phyloP scores from a whole-genome alignment of 2,797 vertebrate genomes.

The Tauraco hartlaubi region DNA sequence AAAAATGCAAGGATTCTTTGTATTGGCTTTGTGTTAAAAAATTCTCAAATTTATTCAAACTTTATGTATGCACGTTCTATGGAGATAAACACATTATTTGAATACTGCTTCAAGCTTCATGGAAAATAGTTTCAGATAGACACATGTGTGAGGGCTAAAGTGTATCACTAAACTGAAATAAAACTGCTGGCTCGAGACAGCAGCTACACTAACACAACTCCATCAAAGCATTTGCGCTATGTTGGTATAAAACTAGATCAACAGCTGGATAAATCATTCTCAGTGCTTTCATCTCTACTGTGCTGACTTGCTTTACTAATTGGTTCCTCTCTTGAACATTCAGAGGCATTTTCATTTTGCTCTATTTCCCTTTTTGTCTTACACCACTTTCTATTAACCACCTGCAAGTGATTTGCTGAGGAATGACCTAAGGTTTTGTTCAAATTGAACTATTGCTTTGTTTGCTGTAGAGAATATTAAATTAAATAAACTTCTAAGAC shows the following conservation, averaged over 20 bases:
- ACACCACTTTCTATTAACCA: background rate
- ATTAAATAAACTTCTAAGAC: background rate
- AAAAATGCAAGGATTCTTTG: background rate
- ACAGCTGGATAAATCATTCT: background rate
- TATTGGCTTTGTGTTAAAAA: background rate
- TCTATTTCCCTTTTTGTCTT: background rate
- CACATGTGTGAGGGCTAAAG: background rate
- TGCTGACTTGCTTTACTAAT: background rate
- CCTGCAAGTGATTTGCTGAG: background rate
- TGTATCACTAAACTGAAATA: background rate
- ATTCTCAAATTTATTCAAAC: background rate
- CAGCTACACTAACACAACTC: background rate
- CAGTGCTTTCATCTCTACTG: background rate
- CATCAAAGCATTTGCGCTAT: accelerated
- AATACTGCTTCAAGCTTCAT: background rate
- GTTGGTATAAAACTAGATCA: background rate
- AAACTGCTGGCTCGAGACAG: background rate
- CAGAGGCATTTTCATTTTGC: background rate
- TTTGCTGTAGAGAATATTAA: constrained; percentile 17
- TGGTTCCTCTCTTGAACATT: background rate
- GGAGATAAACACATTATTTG: background rate
- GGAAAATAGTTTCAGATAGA: background rate
- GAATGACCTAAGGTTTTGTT: background rate
- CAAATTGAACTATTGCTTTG: background rate
- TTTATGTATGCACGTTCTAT: background rate